phyloP scores from a whole-genome alignment of 2,113 vertebrate genomes.

The Plestiodon gilberti region DNA sequence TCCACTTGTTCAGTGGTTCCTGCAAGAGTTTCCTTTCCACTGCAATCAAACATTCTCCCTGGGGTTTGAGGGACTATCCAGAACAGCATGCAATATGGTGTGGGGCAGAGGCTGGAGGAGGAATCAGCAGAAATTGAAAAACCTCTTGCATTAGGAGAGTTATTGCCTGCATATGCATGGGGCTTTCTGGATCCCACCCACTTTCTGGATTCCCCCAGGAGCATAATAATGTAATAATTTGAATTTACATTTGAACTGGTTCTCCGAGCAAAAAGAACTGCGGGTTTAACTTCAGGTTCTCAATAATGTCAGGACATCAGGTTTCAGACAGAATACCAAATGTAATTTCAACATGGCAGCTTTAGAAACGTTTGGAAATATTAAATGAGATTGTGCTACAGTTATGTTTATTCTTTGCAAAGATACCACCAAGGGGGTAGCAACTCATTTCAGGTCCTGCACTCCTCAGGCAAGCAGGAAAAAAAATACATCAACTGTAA shows the following conservation, averaged over 20 bases:
- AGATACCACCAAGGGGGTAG: background rate
- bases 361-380: slow-evolving; percentile 7
- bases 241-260: background rate
- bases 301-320: background rate
- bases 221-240: background rate
- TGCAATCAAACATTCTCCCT: background rate
- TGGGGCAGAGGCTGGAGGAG: background rate
- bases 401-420: background rate
- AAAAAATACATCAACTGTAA: no score
- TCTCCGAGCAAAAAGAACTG: background rate
- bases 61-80: no score
- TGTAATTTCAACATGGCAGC: background rate
- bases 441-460: background rate
- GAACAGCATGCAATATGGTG: background rate
- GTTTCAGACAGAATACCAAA: background rate
- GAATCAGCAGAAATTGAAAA: background rate
- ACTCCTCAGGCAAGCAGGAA: background rate
- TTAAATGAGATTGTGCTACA: background rate
- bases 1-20: background rate
- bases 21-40: background rate
- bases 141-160: background rate
- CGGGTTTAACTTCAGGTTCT: background rate
- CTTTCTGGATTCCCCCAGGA: background rate
- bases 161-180: background rate
- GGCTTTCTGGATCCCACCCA: background rate